Evolutionary conservation across 2,797 vertebrate genomes (phyloP).

Genomic region (Galago senegalensis): DNA sequence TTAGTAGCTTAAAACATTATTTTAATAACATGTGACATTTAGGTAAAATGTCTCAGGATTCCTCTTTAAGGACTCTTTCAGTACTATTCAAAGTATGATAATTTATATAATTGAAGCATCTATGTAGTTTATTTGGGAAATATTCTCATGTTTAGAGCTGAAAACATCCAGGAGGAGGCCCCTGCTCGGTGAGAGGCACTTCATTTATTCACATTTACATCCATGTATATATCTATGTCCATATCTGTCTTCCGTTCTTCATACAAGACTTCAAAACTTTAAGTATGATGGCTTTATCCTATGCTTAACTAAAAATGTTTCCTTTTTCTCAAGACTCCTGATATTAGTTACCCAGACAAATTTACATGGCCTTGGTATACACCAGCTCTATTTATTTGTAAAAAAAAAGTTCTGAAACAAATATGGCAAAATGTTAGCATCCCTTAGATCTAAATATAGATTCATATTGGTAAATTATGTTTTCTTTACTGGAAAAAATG

Average conservation of each 20-base stretch:
- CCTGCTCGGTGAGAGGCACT: neutral
- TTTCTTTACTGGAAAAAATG: neutral
- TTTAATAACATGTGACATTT: conserved; percentile 59
- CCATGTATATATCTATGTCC: neutral
- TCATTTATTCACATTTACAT: neutral
- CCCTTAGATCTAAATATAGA: neutral
- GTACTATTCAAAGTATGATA: neutral
- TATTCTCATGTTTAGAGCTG: neutral
- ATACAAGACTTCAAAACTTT: neutral
- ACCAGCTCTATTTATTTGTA: neutral
- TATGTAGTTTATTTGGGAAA: conserved; percentile 34
- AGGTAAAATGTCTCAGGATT: conserved; percentile 35
- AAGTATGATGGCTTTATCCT: neutral
- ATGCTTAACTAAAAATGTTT: neutral
- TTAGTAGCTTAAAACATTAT: conserved; percentile 74
- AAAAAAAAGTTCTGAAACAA: neutral
- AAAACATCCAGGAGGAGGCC: neutral
- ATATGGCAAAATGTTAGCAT: neutral
- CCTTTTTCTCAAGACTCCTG: neutral
- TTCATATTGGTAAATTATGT: neutral
- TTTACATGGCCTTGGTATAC: neutral
- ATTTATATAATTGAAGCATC: neutral
- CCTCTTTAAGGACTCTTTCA: neutral
- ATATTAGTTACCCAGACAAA: neutral
- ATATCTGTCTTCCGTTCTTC: neutral